Base-by-base conservation (phyloP, 1,140 invertebrate species). In the Brachionus calyciflorus region DNA sequence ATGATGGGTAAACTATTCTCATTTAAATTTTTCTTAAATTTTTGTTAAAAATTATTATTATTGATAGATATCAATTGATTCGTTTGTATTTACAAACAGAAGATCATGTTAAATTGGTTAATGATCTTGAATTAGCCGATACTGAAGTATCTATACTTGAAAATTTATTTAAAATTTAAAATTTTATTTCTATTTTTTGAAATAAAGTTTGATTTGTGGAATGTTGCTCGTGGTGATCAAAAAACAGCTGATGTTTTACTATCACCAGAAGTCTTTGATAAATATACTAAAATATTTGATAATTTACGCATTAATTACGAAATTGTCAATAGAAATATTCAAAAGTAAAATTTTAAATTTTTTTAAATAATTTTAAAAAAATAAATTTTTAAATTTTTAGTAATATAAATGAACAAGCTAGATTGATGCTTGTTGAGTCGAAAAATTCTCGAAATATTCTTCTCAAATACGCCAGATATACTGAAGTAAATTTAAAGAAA, bases 381-480 rank as follows among this genome's bases (percentile, higher is more conserved):
- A 30, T 12, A 9, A 26, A 44, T 26, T 30, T 24, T 19, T 51
- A 49, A 69, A 68, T n/a, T n/a, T n/a, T n/a, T n/a, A 68, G 69
- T 49, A 73, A 73, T 51, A 73, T 73, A 21, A 55, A 51, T 21
- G 69, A 49, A 41, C 69, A 73, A 51, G 17, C 30, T 2, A 41
- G 37, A 40, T 73, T 46, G 2, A 73, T 73, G 44, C 14, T 33
- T 6, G 17, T 19, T 1, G n/a, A n/a, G n/a, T 12, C 30, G 1
- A 49, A 73, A 73, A 73, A 73, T 41, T 26, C 33, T 17, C 4
- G 33, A 37, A 55, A 19, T 24, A 73, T 73, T 51, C 1, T 73
- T 33, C 69, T 73, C 44, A 73, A 73, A 41, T 73, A 51, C 41
- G 69, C 69, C 19, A 14, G 69, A 51, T 73, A 73, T 24, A 51